Evolutionary conservation across 2,113 vertebrate genomes (phyloP), one percentile per base, ranked within the genome.

Genomic region (Gobius niger): DNA sequence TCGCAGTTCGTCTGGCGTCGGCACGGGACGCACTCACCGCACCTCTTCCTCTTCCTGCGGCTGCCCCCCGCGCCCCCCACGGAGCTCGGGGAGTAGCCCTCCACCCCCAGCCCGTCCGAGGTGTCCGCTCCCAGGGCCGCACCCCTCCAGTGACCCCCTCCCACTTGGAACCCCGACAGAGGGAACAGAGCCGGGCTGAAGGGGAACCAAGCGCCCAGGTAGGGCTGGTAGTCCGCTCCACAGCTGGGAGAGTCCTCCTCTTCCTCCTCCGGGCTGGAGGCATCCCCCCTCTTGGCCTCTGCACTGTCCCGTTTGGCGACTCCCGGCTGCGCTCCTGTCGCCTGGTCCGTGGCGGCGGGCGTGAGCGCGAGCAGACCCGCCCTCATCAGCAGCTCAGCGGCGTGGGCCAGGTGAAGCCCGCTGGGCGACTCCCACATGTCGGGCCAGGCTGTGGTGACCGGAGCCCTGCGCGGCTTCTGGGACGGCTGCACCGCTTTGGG

Each of bases 1-100:
- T 98, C 97, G 84, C 97, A 99, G 95, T 99, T 99, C 88, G 96
- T 96, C 92, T 96, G 95, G 90, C 97, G 92, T 81, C 96, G 94
- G 88, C 97, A 99, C 53, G 96, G 97, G 62, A 95, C 95, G 79
- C 96, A 99, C 93, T 98, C 95, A 72, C 97, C 97, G n/a, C 97
- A 99, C 84, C 96, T 91, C 94, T 99, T 98, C 90, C 97, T 94
- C 91, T 99, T 99, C 93, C 98, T 96, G 85, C 97, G 95, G 79
- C 96, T 94, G 7, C 95, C 96, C 81, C 94, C 91, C 83, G 95
- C 93, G 73, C 95, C 95, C 9, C 90, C 89, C 54, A 90, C 77
- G 3, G 88, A 91, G 44, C 90, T 61, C 0, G 90, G 88, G 51
- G 96, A 97, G 83, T 96, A 95, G 88, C 96, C 94, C 90, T 97